Percentiles rank a stretch among this genome's conserved stretches.
Conservation (phyloP, 1,140 invertebrate species). For the Calliopsis andreniformis region DNA sequence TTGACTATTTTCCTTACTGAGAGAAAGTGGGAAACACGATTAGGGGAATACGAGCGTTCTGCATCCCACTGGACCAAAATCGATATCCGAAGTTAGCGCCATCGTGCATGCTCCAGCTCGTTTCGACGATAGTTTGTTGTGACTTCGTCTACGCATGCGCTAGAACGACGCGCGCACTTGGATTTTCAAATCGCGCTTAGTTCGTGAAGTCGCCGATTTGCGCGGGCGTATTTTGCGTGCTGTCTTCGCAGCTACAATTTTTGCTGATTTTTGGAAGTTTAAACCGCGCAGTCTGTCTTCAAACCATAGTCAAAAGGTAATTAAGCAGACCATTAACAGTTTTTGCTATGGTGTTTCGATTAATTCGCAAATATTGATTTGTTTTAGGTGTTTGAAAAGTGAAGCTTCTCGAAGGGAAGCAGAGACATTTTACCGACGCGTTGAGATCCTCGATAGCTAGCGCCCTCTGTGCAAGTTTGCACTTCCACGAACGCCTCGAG, state of each 20-base stretch:
- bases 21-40: conserved; percentile 28
- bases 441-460: conserved; percentile 1
- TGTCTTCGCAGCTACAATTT: neutral
- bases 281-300: neutral
- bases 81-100: conserved; percentile 71
- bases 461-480: conserved; percentile 10
- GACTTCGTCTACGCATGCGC: conserved; percentile 14
- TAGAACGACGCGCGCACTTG: conserved; percentile 9
- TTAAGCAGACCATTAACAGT: too few relatives aligned
- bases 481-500: too few relatives aligned
- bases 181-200: conserved; percentile 14
- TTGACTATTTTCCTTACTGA: neutral
- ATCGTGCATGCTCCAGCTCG: conserved; percentile 30
- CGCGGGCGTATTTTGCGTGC: neutral
- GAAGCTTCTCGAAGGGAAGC: too few relatives aligned
- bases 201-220: too few relatives aligned
- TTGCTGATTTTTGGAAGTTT: neutral
- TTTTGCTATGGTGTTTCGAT: neutral
- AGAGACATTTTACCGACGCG: neutral
- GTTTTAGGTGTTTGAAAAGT: too few relatives aligned
- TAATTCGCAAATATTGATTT: too few relatives aligned
- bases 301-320: neutral
- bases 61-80: conserved; percentile 69
- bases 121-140: neutral
- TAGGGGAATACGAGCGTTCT: conserved; percentile 45